Evolutionary conservation across 2,797 vertebrate species (phyloP), one percentile per base, ranked within the genome.

Genomic region (Sebastes dallii): DNA sequence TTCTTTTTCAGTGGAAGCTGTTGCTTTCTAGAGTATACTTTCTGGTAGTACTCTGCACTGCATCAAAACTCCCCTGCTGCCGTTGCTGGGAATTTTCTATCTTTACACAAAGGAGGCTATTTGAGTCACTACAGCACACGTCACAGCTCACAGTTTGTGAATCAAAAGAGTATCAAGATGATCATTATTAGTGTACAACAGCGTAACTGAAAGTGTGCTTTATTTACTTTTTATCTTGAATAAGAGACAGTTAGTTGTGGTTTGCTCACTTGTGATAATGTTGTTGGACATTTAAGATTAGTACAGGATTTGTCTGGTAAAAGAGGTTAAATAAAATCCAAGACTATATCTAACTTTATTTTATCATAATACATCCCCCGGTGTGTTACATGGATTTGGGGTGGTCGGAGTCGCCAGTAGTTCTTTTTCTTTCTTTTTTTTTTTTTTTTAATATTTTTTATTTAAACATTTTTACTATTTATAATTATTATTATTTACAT

Each of bases 1-100:
- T 16, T 50, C 2, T 78, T 78, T 81, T 55, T n/a, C 30, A 80
- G 22, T 60, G 29, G 12, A 39, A 74, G 36, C 52, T 66, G 54
- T 61, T 1, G 1, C 42, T 66, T 79, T 75, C 58, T 32, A 32
- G 3, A 34, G 18, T 62, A 12, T 42, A n/a, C 20, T 55, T 66
- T 14, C 68, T 66, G 24, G 24, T 66, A 16, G 36, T 12, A 30
- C 11, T 54, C 58, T 24, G 55, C 16, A 22, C 20, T 71, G 66
- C 36, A 29, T 30, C 25, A 75, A 55, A 75, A 39, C 27, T 55
- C 10, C n/a, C 20, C 58, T 69, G 64, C 62, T 69, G 64, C 36
- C 18, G 8, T 60, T 46, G 25, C 72, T 75, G 22, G 58, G 68
- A 29, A 29, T 16, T 27, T 56, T 79, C 13, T 52, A 30, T 52